Conservation (phyloP, 1,140 invertebrate species). For the Micrasema longulum region DNA sequence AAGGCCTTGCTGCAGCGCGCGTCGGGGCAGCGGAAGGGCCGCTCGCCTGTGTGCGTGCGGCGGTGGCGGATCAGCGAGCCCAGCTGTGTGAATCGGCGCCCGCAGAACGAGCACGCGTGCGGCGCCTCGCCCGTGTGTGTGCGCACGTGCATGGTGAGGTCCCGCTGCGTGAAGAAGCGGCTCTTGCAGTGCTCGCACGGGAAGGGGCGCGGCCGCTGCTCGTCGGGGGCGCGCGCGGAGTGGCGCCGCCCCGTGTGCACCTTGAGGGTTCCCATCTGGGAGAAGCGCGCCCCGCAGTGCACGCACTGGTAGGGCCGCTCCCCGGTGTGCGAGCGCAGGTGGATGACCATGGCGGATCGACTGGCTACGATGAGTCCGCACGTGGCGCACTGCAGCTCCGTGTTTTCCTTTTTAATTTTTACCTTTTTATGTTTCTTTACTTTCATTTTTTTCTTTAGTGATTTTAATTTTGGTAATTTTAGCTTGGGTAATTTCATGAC, state of each 20-base stretch:
- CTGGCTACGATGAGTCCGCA: conserved; percentile 42
- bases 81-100: conserved; percentile 59
- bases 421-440: conserved; percentile 67
- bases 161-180: conserved; percentile 64
- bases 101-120: conserved; percentile 58
- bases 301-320: conserved; percentile 70
- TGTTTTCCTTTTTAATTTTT: conserved; percentile 52
- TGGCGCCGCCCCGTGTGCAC: conserved; percentile 61
- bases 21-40: conserved; percentile 73
- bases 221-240: conserved; percentile 60
- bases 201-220: conserved; percentile 63
- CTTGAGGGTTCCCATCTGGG: conserved; percentile 63
- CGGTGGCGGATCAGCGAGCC: conserved; percentile 68
- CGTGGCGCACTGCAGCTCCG: conserved; percentile 57
- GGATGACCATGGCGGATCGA: conserved; percentile 69
- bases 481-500: no score
- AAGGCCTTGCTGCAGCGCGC: conserved; percentile 74
- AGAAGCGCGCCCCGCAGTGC: conserved; percentile 63
- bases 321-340: conserved; percentile 66
- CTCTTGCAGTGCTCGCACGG: conserved; percentile 70
- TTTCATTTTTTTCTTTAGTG: not conserved
- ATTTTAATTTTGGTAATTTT: not conserved
- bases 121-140: conserved; percentile 62
- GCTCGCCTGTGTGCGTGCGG: no score
- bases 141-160: conserved; percentile 59